Evolutionary conservation across 2,797 vertebrate species (phyloP).

Genomic region (Chloroceryle inda): DNA sequence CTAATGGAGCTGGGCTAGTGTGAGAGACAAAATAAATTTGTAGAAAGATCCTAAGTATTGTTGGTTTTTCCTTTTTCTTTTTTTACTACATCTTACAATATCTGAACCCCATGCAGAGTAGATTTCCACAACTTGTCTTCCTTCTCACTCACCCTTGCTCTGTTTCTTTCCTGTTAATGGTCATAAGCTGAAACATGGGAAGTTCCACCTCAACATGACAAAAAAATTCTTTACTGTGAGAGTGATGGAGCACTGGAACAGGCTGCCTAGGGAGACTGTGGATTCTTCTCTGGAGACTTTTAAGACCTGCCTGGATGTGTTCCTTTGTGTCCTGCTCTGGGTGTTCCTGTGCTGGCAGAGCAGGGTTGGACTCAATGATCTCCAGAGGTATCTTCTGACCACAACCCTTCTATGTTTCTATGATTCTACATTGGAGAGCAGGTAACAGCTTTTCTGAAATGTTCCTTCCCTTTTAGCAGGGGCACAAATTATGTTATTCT

Average conservation of each 20-base stretch:
- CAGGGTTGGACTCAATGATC: no score
- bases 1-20: background rate
- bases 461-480: background rate
- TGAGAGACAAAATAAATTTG: background rate
- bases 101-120: background rate
- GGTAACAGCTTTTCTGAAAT: background rate
- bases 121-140: background rate
- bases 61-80: background rate
- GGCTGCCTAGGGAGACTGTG: no score
- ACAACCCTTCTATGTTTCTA: no score
- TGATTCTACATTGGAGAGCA: background rate
- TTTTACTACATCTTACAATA: background rate
- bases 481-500: background rate
- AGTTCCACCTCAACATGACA: no score
- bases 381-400: no score
- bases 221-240: no score
- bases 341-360: no score
- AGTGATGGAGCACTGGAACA: no score
- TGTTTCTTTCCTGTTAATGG: background rate
- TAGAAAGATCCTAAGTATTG: background rate
- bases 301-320: no score
- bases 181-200: no score
- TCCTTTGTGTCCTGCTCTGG: no score
- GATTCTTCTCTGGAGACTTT: no score
- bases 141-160: background rate